These are phyloP conservation scores for Alentia gelatinosa DNA, from an alignment of 2,888 invertebrate genomes.

Conservation along the genomic window DNA sequence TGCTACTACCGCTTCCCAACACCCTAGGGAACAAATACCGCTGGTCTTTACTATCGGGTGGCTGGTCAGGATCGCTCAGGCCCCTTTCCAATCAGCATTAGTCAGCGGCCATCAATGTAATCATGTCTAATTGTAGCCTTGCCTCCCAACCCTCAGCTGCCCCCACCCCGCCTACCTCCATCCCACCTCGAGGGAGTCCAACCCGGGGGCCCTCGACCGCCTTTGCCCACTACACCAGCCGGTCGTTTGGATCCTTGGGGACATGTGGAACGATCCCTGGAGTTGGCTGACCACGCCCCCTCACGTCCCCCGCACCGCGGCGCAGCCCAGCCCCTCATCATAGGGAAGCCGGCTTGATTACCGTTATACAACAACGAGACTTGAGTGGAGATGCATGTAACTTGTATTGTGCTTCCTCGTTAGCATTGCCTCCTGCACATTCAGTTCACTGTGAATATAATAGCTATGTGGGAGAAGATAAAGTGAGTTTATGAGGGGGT, in stretches of 20 bases:
- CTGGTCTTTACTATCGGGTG: background rate
- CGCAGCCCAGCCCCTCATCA: no score
- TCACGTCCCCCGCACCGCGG: no score
- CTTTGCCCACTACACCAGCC: background rate
- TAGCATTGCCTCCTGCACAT: no score
- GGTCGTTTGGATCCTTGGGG: background rate
- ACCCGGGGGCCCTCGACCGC: background rate
- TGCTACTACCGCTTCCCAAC: background rate
- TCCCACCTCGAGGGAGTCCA: background rate
- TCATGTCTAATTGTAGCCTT: constrained; percentile 23
- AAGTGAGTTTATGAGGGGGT: background rate
- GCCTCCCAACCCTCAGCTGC: background rate
- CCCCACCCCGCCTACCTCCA: background rate
- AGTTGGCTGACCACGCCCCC: no score
- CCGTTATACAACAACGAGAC: no score
- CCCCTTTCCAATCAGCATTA: constrained; percentile 2
- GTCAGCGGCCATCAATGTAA: background rate
- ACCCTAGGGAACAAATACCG: background rate
- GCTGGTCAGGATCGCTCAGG: background rate
- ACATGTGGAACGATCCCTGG: no score
- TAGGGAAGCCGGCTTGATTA: no score
- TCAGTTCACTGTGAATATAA: no score
- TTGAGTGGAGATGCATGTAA: no score
- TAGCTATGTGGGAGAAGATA: background rate
- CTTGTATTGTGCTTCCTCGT: no score